These are phyloP conservation scores for Xanthorhoe designata DNA, from an alignment of 2,888 invertebrate genomes.

Conservation along the genomic window DNA sequence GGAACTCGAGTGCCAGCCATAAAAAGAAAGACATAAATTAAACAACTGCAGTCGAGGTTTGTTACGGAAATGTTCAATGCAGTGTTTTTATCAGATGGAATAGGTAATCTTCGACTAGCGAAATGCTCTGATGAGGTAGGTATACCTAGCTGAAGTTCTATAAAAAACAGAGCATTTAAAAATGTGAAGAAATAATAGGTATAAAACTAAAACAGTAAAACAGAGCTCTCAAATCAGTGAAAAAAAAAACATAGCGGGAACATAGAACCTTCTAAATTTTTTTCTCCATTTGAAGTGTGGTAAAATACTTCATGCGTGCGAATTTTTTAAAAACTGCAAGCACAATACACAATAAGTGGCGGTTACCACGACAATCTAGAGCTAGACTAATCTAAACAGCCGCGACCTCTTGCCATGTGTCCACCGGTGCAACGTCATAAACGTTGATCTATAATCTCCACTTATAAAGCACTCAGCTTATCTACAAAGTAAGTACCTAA, in stretches of 20 bases:
- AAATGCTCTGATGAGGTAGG: conserved; percentile 17
- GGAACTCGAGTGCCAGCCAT: background rate
- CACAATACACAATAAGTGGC: background rate
- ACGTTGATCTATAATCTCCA: conserved; percentile 15
- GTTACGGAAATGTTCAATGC: conserved; percentile 25
- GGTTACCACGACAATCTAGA: background rate
- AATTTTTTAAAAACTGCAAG: background rate
- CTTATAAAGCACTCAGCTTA: conserved; percentile 27
- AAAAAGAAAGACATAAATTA: conserved; percentile 28
- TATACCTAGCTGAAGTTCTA: background rate
- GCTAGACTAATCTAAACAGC: conserved; percentile 10
- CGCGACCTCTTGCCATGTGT: conserved; percentile 2
- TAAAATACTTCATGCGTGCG: no score
- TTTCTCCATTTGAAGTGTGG: no score
- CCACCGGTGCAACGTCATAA: conserved; percentile 5
- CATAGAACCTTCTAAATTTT: no score
- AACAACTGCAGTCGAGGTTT: conserved; percentile 33
- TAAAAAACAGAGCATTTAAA: background rate
- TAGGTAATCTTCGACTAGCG: background rate
- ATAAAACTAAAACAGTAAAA: no score
- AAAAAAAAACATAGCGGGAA: no score
- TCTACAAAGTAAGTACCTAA: conserved; percentile 14
- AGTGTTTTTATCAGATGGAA: conserved; percentile 34
- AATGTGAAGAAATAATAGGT: background rate
- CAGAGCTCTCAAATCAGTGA: no score